Base-by-base conservation (phyloP, 2,888 invertebrate genomes). In the Cyrtodaria siliqua region DNA sequence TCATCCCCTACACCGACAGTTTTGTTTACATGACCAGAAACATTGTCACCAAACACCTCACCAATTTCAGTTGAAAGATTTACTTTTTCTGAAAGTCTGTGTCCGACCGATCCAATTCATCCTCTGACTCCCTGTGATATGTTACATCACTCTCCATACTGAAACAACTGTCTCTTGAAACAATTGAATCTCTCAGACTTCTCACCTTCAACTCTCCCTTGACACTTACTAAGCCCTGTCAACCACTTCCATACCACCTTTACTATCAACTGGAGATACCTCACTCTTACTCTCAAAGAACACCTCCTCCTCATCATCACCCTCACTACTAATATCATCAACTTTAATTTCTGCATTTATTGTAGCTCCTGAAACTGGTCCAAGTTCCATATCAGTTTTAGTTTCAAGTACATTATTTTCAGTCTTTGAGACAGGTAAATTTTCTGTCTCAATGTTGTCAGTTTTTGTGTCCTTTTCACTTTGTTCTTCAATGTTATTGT, bases 61-160 rank as follows among this genome's bases (percentile, higher is more conserved):
- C 18, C 50, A 24, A 23, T 52, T 12, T 23, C 18, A 23, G 8
- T 4, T 26, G 47, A 27, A 18, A 27, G 24, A 33, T 12, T 12
- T 8, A 33, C 33, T 8, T 33, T 33, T 33, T 33, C 33, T 8
- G 33, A 12, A 33, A 4, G 6, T 33, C 33, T 33, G 33, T 33
- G 12, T 60, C 60, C 14, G 49, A 44, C 18, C 47, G 60, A 60
- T 60, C 49, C 33, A 61, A 24, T 49, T 62, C 67, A 64, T 79
- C 76, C 8, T 77, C 79, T n/a, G 70, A 76, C n/a, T 76, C 79
- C 26, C 72, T 71, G 56, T 82, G 69, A 71, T 79, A 77, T 57
- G 77, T 73, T 12, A 71, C 73, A 59, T 79, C 79, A 74, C 74
- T 71, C 38, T 69, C 79, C 18, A 61, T 49, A 64, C 79, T 83